Conservation (phyloP, 2,888 invertebrate species). For the Ephialtes manifestator region DNA sequence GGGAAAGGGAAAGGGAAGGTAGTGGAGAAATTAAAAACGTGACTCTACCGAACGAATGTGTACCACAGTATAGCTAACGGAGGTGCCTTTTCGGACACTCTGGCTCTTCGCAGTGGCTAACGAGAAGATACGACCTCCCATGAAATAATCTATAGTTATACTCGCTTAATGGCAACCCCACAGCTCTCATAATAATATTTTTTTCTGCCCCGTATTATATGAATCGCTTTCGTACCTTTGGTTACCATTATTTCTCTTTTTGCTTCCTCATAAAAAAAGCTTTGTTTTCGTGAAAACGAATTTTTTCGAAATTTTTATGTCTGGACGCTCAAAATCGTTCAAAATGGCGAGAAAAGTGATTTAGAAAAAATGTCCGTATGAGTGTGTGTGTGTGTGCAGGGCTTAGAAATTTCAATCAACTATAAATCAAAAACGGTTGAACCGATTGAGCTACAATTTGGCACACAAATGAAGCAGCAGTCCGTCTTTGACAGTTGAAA, state of each 20-base stretch:
- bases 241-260: slow-evolving; percentile 23
- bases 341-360: no score
- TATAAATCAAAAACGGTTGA: no score
- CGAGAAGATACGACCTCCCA: slow-evolving; percentile 83
- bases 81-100: slow-evolving; percentile 49
- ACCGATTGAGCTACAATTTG: no score
- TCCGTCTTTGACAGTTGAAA: no score
- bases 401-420: no score
- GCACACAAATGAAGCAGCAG: no score
- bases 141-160: slow-evolving; percentile 64
- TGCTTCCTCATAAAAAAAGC: no score
- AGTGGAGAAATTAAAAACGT: slow-evolving; percentile 84
- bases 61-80: slow-evolving; percentile 50
- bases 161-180: slow-evolving; percentile 49
- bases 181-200: slow-evolving; percentile 67
- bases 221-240: slow-evolving; percentile 53
- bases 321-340: no score
- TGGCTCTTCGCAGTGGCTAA: slow-evolving; percentile 79
- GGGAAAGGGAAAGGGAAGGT: slow-evolving; percentile 34
- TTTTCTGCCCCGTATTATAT: slow-evolving; percentile 53
- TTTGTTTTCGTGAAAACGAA: no score
- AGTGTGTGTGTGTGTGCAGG: no score
- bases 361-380: no score
- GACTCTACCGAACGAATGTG: slow-evolving; percentile 80
- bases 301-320: no score